Evolutionary conservation across 2,888 invertebrate species (phyloP).

Genomic region (Leistus spinibarbis): DNA sequence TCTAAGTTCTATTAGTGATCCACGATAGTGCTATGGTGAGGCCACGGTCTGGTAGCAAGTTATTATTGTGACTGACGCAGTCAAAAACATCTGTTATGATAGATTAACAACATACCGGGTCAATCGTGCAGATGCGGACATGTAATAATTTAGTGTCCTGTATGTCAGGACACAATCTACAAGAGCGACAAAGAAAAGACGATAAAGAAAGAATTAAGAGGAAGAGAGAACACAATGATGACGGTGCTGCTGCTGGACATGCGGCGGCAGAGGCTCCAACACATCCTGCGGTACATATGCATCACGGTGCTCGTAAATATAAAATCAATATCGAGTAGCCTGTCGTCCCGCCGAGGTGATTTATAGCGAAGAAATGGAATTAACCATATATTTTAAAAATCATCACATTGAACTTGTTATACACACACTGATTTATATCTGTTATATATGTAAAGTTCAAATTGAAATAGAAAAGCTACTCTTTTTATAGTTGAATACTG

Average conservation of each 20-base stretch:
- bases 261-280: not conserved
- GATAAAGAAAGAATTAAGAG: not conserved
- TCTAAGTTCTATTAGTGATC: constrained; percentile 1
- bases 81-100: constrained; percentile 37
- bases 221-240: not conserved
- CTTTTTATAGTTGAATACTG: not conserved
- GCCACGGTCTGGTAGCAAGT: constrained; percentile 1
- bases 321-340: constrained; percentile 1
- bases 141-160: not conserved
- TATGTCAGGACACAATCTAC: not conserved
- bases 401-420: not conserved
- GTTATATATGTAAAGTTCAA: not conserved
- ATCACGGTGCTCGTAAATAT: not conserved
- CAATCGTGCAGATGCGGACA: not conserved
- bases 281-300: not conserved
- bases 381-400: constrained; percentile 1
- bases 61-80: constrained; percentile 35
- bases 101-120: constrained; percentile 26
- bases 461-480: too few species aligned
- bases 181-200: not conserved
- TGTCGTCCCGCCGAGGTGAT: not conserved
- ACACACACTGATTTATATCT: not conserved
- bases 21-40: not conserved
- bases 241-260: not conserved
- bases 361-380: constrained; percentile 1